Conservation (phyloP, 2,888 invertebrate genomes). For the Podotricha telesiphe region DNA sequence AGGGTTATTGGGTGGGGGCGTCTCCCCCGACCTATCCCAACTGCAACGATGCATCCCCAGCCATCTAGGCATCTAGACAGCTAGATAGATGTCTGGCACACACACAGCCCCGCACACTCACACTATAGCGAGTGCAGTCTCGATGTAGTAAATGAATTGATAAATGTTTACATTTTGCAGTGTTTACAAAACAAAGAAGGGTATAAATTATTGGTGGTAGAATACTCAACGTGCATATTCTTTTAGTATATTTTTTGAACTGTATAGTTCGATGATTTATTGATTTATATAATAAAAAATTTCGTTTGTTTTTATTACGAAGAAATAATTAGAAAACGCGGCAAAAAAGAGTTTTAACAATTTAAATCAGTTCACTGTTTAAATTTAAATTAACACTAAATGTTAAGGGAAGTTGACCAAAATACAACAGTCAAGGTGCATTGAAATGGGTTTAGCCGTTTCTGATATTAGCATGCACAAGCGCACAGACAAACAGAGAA, state of each 20-base stretch:
- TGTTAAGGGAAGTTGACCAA: no score
- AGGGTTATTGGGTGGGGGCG: slow-evolving; percentile 52
- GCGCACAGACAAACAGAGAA: no score
- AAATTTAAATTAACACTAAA: no score
- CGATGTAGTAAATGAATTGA: slow-evolving; percentile 36
- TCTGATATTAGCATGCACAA: no score
- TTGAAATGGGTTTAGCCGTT: no score
- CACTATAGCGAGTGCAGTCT: slow-evolving; percentile 33
- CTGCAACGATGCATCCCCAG: slow-evolving; percentile 72
- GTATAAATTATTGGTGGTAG: neutral
- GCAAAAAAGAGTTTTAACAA: no score
- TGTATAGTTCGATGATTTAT: neutral
- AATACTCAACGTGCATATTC: neutral
- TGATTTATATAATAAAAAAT: neutral
- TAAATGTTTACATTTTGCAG: slow-evolving; percentile 28
- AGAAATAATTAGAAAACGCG: no score
- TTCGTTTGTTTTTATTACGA: neutral
- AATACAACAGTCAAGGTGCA: no score
- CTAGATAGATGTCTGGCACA: slow-evolving; percentile 64
- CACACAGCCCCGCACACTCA: slow-evolving; percentile 30
- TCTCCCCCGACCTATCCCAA: slow-evolving; percentile 77
- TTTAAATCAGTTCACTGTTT: no score
- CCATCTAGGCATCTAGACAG: slow-evolving; percentile 58
- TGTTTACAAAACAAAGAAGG: slow-evolving; percentile 29
- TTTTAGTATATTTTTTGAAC: neutral